A percentile compares a stretch with the other conserved stretches of the same genome.
These are phyloP conservation scores for Decapterus maruadsi DNA, from an alignment of 2,797 vertebrate genomes.

Conservation along the genomic window DNA sequence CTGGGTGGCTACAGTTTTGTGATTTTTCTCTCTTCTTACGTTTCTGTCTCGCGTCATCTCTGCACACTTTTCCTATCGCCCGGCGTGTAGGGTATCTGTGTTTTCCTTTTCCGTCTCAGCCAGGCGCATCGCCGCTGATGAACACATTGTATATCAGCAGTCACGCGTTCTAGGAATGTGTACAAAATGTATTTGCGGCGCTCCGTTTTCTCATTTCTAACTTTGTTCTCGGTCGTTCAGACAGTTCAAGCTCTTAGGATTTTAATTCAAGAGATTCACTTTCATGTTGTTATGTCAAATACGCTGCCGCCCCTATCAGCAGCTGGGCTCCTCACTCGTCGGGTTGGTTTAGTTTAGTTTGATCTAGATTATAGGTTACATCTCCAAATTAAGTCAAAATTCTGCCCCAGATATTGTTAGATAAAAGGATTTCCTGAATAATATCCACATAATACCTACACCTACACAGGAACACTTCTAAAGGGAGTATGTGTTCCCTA, in stretches of 20 bases:
- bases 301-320: slow-evolving; percentile 7
- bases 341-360: slow-evolving; percentile 32
- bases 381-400: slow-evolving; percentile 61
- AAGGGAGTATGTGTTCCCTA: slow-evolving; percentile 68
- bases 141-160: slow-evolving; percentile 71
- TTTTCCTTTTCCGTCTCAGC: slow-evolving; percentile 62
- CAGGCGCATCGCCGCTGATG: slow-evolving; percentile 62
- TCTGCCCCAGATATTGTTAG: slow-evolving; percentile 62
- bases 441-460: slow-evolving; percentile 74
- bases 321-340: slow-evolving; percentile 41
- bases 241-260: neutral
- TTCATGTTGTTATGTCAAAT: neutral
- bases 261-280: slow-evolving; percentile 31
- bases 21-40: neutral
- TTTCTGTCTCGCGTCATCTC: slow-evolving; percentile 47
- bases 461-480: slow-evolving; percentile 72
- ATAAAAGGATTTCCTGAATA: slow-evolving; percentile 82
- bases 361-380: slow-evolving; percentile 53
- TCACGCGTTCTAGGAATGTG: slow-evolving; percentile 67
- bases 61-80: neutral
- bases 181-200: slow-evolving; percentile 41
- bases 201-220: slow-evolving; percentile 4
- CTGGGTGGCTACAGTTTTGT: slow-evolving; percentile 25
- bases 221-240: slow-evolving; percentile 1
- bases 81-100: slow-evolving; percentile 51